phyloP scores from a whole-genome alignment of 2,113 vertebrate species.

The Ceuthmochares aereus region DNA sequence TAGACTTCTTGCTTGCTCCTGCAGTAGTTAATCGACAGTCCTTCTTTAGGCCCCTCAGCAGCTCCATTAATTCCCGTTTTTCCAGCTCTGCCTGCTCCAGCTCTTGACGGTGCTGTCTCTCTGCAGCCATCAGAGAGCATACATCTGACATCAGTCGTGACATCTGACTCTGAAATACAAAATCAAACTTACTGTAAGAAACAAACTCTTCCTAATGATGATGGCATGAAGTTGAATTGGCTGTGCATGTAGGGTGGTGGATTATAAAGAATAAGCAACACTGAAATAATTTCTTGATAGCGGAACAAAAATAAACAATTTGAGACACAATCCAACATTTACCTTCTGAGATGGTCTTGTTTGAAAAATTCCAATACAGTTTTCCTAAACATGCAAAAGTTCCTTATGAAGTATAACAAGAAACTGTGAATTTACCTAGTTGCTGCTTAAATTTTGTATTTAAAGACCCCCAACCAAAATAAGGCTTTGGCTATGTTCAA shows the following conservation, averaged over 20 bases:
- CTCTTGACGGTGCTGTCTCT: constrained; percentile 85
- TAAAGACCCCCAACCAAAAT: not conserved
- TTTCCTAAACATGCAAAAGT: not conserved
- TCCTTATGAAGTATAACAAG: not conserved
- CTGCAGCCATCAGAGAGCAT: constrained; percentile 80
- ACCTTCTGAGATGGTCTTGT: not conserved
- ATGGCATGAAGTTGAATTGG: not conserved
- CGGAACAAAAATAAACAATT: not conserved
- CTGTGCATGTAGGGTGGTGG: accelerated
- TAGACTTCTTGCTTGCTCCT: constrained; percentile 68
- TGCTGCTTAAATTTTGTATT: not conserved
- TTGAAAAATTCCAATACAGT: not conserved
- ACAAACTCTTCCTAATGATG: not conserved
- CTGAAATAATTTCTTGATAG: not conserved
- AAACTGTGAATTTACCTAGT: not conserved
- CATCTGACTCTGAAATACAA: constrained; percentile 82
- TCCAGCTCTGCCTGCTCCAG: constrained; percentile 86
- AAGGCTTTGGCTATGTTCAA: not conserved
- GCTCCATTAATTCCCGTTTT: constrained; percentile 84
- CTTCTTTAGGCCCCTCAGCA: constrained; percentile 81
- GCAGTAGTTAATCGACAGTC: constrained; percentile 47
- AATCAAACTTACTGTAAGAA: not conserved
- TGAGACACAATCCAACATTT: not conserved
- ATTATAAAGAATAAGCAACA: not conserved
- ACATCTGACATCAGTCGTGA: constrained; percentile 86